These are phyloP conservation scores for Pipistrellus kuhlii DNA, from an alignment of 2,797 vertebrate genomes.

Conservation along the genomic window DNA sequence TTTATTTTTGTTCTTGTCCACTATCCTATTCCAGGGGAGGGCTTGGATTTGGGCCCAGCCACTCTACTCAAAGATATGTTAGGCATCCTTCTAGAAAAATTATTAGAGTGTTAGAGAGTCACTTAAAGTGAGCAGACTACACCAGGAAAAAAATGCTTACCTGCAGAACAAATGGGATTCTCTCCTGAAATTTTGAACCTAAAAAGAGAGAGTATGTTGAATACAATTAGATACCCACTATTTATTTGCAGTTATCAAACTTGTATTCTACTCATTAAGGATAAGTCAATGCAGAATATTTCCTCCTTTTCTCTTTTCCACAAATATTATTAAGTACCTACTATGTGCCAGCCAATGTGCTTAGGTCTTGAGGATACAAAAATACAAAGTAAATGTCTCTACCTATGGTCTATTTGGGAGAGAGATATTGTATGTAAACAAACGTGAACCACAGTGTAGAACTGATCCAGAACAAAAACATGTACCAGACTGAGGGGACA, in stretches of 20 bases:
- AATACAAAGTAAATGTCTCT: slow-evolving; percentile 14
- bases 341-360: background rate
- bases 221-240: slow-evolving; percentile 32
- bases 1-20: background rate
- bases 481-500: background rate
- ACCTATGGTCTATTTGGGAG: background rate
- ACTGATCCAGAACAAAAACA: slow-evolving; percentile 42
- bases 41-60: background rate
- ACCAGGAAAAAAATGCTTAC: slow-evolving; percentile 81
- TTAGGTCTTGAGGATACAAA: slow-evolving; percentile 37
- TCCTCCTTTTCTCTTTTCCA: slow-evolving; percentile 15
- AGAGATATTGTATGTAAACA: background rate
- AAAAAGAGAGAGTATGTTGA: slow-evolving; percentile 65
- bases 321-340: slow-evolving; percentile 51
- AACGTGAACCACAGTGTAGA: background rate
- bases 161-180: slow-evolving; percentile 82
- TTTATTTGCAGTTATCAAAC: slow-evolving; percentile 49
- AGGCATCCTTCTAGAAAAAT: slow-evolving; percentile 44
- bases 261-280: slow-evolving; percentile 23
- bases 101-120: background rate
- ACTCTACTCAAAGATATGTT: slow-evolving; percentile 33
- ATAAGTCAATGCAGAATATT: slow-evolving; percentile 5
- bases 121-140: slow-evolving; percentile 10
- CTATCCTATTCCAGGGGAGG: background rate
- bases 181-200: slow-evolving; percentile 76